Base-by-base conservation (phyloP, 2,113 vertebrate genomes). In the Hippocampus abdominalis region DNA sequence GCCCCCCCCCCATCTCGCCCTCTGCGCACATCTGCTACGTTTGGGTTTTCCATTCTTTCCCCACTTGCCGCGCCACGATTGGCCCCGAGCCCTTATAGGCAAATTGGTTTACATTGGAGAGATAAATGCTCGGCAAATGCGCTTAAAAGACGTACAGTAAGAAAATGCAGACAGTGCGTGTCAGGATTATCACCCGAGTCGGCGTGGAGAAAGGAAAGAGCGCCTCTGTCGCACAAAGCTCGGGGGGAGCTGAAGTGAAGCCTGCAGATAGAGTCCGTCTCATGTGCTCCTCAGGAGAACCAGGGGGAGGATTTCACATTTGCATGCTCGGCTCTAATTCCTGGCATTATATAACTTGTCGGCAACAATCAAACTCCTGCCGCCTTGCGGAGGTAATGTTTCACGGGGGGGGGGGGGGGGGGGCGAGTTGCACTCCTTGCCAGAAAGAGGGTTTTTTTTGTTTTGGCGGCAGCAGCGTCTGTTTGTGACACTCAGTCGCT, bases 81-180 rank as follows among this genome's bases (percentile, higher is more conserved):
- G 88, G 90, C 89, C 89, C 82, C 66, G 79, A 87, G 90, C 89
- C 89, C 92, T 92, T 89, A 90, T 83, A 92, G 85, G 88, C 81
- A 92, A 92, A 92, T 92, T 93, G 91, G 92, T 92, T 93, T 93
- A 93, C 91, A 92, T 84, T 91, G 89, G 87, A 81, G 87, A 90
- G 91, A 92, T 92, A 93, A 93, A 93, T 91, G 89, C 90, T 88
- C 83, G 85, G 91, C 91, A 93, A 93, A 93, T 92, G 90, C 89
- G 91, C 92, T 93, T 92, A 91, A 92, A 92, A 92, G 82, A 85
- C 88, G 85, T 91, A 89, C 86, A 91, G 89, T 90, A 90, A 92
- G 44, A 91, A 91, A 93, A 91, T 92, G 92, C 92, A 91, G 92
- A 93, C 90, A 88, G 86, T 89, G 91, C 92, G 86, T 93, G 89